Evolutionary conservation across 2,113 vertebrate genomes (phyloP).

Genomic region (Acinonyx jubatus): DNA sequence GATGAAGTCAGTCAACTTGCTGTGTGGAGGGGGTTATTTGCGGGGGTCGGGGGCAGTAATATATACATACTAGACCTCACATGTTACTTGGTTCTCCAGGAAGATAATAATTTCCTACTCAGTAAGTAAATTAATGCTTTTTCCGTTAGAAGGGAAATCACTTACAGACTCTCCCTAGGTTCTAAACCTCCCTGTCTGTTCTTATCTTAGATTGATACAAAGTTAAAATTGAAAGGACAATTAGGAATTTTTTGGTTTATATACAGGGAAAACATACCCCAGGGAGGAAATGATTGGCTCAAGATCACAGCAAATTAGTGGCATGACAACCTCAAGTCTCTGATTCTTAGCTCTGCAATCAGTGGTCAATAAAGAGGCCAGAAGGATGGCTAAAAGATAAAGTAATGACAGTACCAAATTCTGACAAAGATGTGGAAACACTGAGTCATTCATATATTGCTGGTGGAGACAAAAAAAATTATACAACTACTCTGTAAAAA

Average conservation of each 20-base stretch:
- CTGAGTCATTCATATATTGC: not conserved
- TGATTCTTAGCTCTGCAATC: not conserved
- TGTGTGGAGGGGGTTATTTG: not conserved
- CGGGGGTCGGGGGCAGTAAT: not conserved
- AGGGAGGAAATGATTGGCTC: constrained; percentile 23
- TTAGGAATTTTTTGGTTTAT: not conserved
- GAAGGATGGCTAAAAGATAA: not conserved
- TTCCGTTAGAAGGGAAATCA: not conserved
- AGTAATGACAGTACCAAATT: not conserved
- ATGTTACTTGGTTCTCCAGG: not conserved
- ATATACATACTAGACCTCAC: not conserved
- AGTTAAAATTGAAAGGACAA: constrained; percentile 49
- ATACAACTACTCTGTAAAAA: not conserved
- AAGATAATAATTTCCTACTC: not conserved
- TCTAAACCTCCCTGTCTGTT: not conserved
- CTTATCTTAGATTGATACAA: not conserved
- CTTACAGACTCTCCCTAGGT: not conserved
- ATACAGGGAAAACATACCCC: not conserved
- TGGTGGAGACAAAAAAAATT: not conserved
- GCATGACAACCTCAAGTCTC: not conserved
- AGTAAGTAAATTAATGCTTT: not conserved
- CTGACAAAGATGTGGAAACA: not conserved
- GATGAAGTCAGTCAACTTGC: not conserved
- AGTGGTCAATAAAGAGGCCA: not conserved
- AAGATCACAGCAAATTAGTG: not conserved